A percentile compares a stretch with the other conserved stretches of the same genome.
These are phyloP conservation scores for Gymnodraco acuticeps DNA, from an alignment of 2,797 vertebrate genomes.

Conservation along the genomic window DNA sequence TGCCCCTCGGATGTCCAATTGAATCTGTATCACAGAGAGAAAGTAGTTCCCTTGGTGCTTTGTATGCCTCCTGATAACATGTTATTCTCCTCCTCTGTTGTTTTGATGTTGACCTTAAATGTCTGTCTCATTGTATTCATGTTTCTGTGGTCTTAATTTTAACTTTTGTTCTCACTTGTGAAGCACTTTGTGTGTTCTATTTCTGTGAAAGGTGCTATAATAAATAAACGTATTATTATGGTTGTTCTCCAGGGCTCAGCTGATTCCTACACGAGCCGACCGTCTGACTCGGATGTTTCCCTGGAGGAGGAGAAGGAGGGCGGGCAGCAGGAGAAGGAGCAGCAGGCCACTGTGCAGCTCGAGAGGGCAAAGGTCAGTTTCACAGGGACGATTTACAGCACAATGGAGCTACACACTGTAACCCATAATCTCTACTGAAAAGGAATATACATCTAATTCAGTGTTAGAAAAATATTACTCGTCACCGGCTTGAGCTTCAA, in stretches of 20 bases:
- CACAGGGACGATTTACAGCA: background rate
- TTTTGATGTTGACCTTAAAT: too few relatives aligned
- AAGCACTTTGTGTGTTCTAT: too few relatives aligned
- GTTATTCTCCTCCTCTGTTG: slow-evolving; percentile 26
- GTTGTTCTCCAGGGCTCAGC: slow-evolving; percentile 91
- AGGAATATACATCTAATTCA: too few relatives aligned
- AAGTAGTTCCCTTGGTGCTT: background rate
- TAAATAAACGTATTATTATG: background rate
- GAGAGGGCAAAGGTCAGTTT: slow-evolving; percentile 94
- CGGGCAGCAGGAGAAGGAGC: slow-evolving; percentile 94
- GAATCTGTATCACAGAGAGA: background rate
- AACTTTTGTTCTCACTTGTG: too few relatives aligned
- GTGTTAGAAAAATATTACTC: too few relatives aligned
- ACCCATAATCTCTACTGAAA: background rate
- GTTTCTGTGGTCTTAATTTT: too few relatives aligned
- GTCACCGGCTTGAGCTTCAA: too few relatives aligned
- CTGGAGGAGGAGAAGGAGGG: slow-evolving; percentile 98
- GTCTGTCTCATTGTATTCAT: too few relatives aligned
- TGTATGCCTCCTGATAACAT: slow-evolving; percentile 8
- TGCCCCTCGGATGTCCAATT: background rate
- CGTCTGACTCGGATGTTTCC: slow-evolving; percentile 98
- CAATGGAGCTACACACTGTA: background rate
- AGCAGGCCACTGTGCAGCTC: slow-evolving; percentile 95
- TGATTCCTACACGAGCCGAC: slow-evolving; percentile 98
- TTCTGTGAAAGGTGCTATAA: too few relatives aligned